Evolutionary conservation across 2,888 invertebrate genomes (phyloP).

Genomic region (Lymantria dispar): DNA sequence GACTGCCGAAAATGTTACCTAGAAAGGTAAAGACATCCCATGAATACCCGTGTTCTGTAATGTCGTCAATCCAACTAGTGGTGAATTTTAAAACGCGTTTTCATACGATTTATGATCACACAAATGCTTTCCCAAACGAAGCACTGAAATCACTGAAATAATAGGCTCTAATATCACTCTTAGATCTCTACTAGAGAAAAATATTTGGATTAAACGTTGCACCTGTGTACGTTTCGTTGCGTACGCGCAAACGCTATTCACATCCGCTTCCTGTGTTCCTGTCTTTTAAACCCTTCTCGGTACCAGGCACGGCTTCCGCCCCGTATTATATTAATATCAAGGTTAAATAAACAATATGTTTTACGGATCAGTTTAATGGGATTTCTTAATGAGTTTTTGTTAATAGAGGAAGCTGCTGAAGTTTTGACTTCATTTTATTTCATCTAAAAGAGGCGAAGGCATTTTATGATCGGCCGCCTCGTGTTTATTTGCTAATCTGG

Average conservation of each 20-base stretch:
- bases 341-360: slow-evolving; percentile 27
- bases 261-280: slow-evolving; percentile 76
- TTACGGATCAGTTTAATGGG: slow-evolving; percentile 6
- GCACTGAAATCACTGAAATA: too few species aligned
- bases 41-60: too few species aligned
- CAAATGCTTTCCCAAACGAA: too few species aligned
- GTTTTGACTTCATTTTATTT: neutral
- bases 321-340: slow-evolving; percentile 27
- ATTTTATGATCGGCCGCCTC: neutral
- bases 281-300: slow-evolving; percentile 45
- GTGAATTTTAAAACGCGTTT: too few species aligned
- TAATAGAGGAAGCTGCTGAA: neutral
- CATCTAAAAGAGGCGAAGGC: neutral
- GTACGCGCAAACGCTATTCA: slow-evolving; percentile 45
- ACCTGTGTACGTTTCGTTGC: slow-evolving; percentile 28
- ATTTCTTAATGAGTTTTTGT: slow-evolving; percentile 7
- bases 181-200: neutral
- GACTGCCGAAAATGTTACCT: too few species aligned
- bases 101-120: too few species aligned
- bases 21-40: too few species aligned
- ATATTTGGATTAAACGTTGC: slow-evolving; percentile 5
- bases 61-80: too few species aligned
- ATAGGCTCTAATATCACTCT: too few species aligned
- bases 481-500: too few species aligned
- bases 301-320: slow-evolving; percentile 47